phyloP scores from a whole-genome alignment of 2,888 invertebrate species.

The Macrophya alboannulata region DNA sequence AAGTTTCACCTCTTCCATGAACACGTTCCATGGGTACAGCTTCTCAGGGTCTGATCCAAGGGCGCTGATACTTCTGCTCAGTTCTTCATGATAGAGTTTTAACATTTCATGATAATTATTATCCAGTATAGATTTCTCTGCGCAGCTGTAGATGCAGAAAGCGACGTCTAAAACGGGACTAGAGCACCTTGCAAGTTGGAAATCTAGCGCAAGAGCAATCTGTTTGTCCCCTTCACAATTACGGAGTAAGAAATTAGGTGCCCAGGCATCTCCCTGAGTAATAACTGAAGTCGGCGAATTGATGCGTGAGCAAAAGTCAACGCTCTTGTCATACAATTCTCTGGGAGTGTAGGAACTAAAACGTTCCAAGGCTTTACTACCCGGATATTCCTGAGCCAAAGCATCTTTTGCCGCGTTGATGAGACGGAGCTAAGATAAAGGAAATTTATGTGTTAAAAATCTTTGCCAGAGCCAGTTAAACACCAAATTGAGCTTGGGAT shows the following conservation, averaged over 20 bases:
- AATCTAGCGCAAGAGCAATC: constrained; percentile 86
- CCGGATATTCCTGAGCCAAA: constrained; percentile 84
- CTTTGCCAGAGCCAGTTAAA: neutral
- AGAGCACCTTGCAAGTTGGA: constrained; percentile 84
- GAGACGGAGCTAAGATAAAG: constrained; percentile 63
- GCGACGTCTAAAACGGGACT: constrained; percentile 83
- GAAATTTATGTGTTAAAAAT: constrained; percentile 12
- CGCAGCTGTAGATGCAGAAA: constrained; percentile 85
- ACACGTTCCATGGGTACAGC: constrained; percentile 81
- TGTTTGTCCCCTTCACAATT: constrained; percentile 69
- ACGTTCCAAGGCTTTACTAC: constrained; percentile 83
- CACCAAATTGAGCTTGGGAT: neutral
- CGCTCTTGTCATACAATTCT: constrained; percentile 81
- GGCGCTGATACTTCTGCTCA: constrained; percentile 82
- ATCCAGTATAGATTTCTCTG: constrained; percentile 82
- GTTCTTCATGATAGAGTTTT: constrained; percentile 83
- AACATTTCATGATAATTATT: constrained; percentile 84
- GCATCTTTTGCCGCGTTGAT: constrained; percentile 83
- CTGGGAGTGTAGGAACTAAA: constrained; percentile 82
- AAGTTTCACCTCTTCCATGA: constrained; percentile 80
- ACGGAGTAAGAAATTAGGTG: constrained; percentile 87
- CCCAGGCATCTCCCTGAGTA: constrained; percentile 89
- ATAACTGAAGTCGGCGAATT: constrained; percentile 81
- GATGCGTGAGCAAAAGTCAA: constrained; percentile 76
- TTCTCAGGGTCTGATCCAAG: constrained; percentile 84